phyloP scores from a whole-genome alignment of 2,113 vertebrate genomes.

The Dipodomys ordii region DNA sequence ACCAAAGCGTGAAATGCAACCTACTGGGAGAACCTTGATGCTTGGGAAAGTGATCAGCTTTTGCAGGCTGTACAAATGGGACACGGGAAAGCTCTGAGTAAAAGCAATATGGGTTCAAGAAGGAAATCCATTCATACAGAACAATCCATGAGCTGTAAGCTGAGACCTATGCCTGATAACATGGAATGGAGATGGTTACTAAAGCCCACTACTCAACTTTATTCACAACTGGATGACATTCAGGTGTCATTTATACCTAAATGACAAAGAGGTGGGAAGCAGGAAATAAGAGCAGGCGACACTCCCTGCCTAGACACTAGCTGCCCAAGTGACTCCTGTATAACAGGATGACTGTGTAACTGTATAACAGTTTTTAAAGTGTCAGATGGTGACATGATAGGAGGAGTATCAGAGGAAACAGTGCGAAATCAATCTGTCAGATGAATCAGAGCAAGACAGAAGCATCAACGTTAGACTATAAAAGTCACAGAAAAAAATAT shows the following conservation, averaged over 20 bases:
- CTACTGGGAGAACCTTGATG: not conserved
- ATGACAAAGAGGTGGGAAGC: not conserved
- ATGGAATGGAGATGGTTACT: not conserved
- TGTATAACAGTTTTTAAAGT: constrained; percentile 11
- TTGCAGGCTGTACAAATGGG: not conserved
- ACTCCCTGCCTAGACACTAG: not conserved
- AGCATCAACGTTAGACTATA: not conserved
- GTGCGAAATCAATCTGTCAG: not conserved
- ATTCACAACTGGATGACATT: not conserved
- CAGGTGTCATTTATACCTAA: not conserved
- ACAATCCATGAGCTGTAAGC: not conserved
- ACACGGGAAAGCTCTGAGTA: not conserved
- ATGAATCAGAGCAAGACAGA: not conserved
- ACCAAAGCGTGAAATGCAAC: constrained; percentile 61
- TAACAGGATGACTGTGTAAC: not conserved
- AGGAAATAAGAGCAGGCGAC: not conserved
- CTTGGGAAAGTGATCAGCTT: not conserved
- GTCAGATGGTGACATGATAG: constrained; percentile 8
- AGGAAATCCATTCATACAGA: not conserved
- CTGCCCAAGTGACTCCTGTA: not conserved
- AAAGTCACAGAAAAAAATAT: not conserved
- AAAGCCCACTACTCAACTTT: not conserved
- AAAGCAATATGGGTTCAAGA: constrained; percentile 1
- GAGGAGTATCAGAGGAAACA: constrained; percentile 11
- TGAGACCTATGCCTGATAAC: not conserved